Percentiles rank a stretch among this genome's conserved stretches.
Evolutionary conservation across 2,797 vertebrate species (phyloP).

Genomic region (Coccyzus lansbergi): DNA sequence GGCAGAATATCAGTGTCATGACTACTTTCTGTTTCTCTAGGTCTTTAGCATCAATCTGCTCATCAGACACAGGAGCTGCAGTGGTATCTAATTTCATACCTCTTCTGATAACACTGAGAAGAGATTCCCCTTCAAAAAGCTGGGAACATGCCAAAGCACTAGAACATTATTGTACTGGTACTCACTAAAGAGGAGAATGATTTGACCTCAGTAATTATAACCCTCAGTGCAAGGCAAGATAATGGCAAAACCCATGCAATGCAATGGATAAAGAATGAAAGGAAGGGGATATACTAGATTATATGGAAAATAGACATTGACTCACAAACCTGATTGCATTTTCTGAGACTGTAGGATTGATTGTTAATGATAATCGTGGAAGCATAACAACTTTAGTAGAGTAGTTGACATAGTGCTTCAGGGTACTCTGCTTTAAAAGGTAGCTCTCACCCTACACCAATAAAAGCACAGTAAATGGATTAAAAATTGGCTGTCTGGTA

Average conservation of each 20-base stretch:
- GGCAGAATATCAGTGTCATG: background rate
- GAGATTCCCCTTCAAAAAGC: background rate
- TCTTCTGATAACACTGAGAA: background rate
- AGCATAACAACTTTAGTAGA: background rate
- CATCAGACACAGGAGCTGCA: background rate
- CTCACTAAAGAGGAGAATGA: background rate
- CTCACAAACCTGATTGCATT: background rate
- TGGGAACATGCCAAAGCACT: background rate
- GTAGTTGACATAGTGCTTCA: background rate
- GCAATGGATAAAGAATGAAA: background rate
- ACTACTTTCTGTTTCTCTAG: background rate
- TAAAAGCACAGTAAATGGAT: background rate
- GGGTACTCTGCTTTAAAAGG: background rate
- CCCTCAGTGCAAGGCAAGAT: background rate
- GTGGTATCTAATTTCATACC: background rate
- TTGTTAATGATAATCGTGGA: background rate
- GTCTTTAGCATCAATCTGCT: slow-evolving; percentile 7
- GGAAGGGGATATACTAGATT: background rate
- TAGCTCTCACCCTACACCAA: background rate
- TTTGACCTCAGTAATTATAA: background rate
- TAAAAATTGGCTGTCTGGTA: background rate
- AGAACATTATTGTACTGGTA: background rate
- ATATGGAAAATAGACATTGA: background rate
- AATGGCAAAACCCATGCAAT: background rate
- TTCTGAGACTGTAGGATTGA: background rate